Base-by-base conservation (phyloP, 2,797 vertebrate genomes). In the Neosilurus mollespiculum region DNA sequence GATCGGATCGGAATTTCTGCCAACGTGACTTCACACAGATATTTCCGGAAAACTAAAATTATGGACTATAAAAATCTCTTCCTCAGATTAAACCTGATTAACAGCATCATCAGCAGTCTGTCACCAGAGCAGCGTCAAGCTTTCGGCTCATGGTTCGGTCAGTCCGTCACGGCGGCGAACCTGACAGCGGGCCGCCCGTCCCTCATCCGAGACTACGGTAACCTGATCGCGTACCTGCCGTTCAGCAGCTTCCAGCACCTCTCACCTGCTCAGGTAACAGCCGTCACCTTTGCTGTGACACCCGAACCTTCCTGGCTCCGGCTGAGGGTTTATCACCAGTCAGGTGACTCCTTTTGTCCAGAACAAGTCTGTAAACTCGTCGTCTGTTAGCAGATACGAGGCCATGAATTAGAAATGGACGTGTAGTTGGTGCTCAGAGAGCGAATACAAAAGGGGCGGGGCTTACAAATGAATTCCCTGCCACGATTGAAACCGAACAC, bases 191-290 rank as follows among this genome's bases (percentile, higher is more conserved):
- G 88, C 86, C 88, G 88, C 58, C 84, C 88, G 73, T 92, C 92
- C 22, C 87, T 95, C 88, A 92, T 96, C 87, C 90, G 88, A 78
- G 93, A 94, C 90, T 89, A 83, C 4, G 94, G 95, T 81, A 94
- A 95, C 90, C 87, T 96, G 92, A 95, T 94, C 88, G 80, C 88
- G 56, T 95, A 94, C 90, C 90, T 96, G 87, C 95, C 95, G 69
- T 95, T 95, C 92, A 84, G 90, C 85, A 92, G 89, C 91, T 96
- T 96, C 94, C 94, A 95, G 91, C 89, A 92, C 90, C 90, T 96
- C 90, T 94, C 94, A 83, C 87, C 94, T 93, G 92, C 94, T 94
- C 95, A 96, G 94, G 95, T 96, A 95, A 94, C 94, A 85, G 86
- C 84, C 84, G 90, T 92, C 92, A 93, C 93, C 92, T 90, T 49